Evolutionary conservation across 23 tunicate species (phyloP), one percentile per base, ranked within the genome.

Genomic region (Trididemnum miniatum): DNA sequence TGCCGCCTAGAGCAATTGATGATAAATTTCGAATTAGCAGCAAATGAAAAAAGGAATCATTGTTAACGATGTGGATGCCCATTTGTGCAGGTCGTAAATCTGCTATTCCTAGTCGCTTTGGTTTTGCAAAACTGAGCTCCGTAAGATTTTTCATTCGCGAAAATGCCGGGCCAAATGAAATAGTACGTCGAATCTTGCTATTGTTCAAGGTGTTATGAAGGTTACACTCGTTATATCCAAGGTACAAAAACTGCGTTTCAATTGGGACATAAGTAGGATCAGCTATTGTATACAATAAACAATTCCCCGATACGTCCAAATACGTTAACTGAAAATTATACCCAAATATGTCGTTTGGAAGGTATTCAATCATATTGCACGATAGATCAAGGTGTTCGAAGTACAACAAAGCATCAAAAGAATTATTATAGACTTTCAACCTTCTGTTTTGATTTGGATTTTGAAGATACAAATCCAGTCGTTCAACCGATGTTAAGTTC

Each of bases 271-370:
- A 67, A 30, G 37, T 67, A 7, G 75, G 75, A 67, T 67, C 38
- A 3, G 4, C 4, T 4, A 32, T 38, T 3, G 38, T 30, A 12
- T 31, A 24, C 75, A 30, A 9, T 7, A 67, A 32, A n/a, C 75
- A 67, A 67, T 67, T 67, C 32, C 75, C 75, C 7, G 75, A 67
- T 22, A 67, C 2, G 25, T 67, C 75, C 37, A 67, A n/a, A 67
- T 67, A 67, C 3, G 7, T 32, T 2, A 67, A n/a, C 5, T 67
- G 12, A 31, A 30, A 24, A 32, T 67, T 67, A 32, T 67, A 9
- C 3, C 7, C 38, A 67, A 67, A 67, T 4, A 67, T 24, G 3
- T 67, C 38, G 37, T 31, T 33, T 31, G 75, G 75, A 31, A 67
- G 7, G n/a, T 67, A 32, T 5, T 31, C 18, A 9, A 67, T 67